Base-by-base conservation (phyloP, 1,140 invertebrate genomes). In the Hyposmocoma kahamanoa region DNA sequence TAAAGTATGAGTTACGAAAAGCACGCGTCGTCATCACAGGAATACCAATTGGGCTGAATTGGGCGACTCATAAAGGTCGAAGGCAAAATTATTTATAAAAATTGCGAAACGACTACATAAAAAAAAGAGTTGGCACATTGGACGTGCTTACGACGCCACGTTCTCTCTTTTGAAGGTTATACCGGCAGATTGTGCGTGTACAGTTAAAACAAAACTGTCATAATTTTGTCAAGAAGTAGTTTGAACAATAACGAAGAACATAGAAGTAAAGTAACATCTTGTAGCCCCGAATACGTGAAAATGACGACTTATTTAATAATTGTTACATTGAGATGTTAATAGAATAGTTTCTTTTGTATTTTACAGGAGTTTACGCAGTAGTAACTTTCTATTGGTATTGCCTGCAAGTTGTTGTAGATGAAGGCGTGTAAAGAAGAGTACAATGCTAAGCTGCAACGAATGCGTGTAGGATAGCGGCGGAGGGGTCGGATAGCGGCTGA, bases 121-220 rank as follows among this genome's bases (percentile, higher is more conserved):
- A 79, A 38, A n/a, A 68, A 78, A 80, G 67, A 79, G 79, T 84
- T 84, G 77, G 72, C 68, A 72, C 75, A 83, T 76, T 74, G 74
- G 63, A 85, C 81, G 81, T 85, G 82, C 68, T 72, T 59, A 62
- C 69, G 66, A 69, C 61, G 63, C 64, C 50, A 62, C 80, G 72
- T 82, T 84, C 78, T 85, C 76, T 83, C 77, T 82, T 83, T 80
- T 79, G 79, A 83, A 85, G 77, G 82, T 83, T 80, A 72, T 46
- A 45, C 46, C 22, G 55, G 64, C 50, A 63, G 59, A 51, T 61
- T 72, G 66, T 72, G 72, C 67, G 71, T 77, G 68, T 76, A 73
- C 73, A 68, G 73, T 77, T 77, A 74, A 79, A 74, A 81, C 60
- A 73, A 78, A 76, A 73, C 66, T 74, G 69, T 75, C 71, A 74